A percentile compares a stretch with the other conserved stretches of the same genome.
These are phyloP conservation scores for Drosophila lacteicornis DNA, from an alignment of 1,140 invertebrate genomes.

Conservation along the genomic window DNA sequence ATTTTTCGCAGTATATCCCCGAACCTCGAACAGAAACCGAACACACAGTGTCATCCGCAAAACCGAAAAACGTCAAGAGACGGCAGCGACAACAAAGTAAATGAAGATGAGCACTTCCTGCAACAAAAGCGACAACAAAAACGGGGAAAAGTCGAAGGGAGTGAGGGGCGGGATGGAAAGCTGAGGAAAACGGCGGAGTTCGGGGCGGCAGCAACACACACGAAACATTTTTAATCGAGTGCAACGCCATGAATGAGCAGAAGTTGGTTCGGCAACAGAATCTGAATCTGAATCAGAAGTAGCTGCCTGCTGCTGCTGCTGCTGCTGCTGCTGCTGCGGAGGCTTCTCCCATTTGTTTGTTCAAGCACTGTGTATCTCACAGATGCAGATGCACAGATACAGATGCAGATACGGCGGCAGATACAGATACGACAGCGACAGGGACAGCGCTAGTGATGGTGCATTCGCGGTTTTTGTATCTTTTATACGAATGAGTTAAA, in stretches of 20 bases:
- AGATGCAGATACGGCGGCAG: conserved; percentile 8
- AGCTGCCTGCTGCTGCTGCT: conserved; percentile 5
- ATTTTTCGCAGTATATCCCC: conserved; percentile 13
- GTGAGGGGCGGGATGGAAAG: conserved; percentile 9
- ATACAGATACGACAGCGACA: not conserved
- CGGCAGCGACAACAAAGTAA: conserved; percentile 73
- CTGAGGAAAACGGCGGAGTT: conserved; percentile 2
- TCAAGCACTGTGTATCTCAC: conserved; percentile 41
- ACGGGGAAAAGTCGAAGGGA: conserved; percentile 4
- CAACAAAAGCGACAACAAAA: conserved; percentile 76
- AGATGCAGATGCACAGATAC: conserved; percentile 12
- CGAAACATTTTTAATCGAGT: conserved; percentile 78
- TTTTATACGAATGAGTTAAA: conserved; percentile 84
- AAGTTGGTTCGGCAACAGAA: conserved; percentile 50
- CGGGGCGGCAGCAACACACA: conserved; percentile 25
- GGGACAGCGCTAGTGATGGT: not conserved
- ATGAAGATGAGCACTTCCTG: conserved; percentile 83
- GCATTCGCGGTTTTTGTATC: conserved; percentile 59
- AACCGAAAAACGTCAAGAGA: conserved; percentile 59
- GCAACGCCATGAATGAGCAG: conserved; percentile 74
- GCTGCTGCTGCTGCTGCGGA: not conserved
- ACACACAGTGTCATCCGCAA: conserved; percentile 51
- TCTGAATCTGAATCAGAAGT: conserved; percentile 22
- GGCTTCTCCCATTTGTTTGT: conserved; percentile 63
- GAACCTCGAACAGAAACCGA: conserved; percentile 24